Conservation (phyloP, 2,797 vertebrate species). For the Pseudopleuronectes americanus region DNA sequence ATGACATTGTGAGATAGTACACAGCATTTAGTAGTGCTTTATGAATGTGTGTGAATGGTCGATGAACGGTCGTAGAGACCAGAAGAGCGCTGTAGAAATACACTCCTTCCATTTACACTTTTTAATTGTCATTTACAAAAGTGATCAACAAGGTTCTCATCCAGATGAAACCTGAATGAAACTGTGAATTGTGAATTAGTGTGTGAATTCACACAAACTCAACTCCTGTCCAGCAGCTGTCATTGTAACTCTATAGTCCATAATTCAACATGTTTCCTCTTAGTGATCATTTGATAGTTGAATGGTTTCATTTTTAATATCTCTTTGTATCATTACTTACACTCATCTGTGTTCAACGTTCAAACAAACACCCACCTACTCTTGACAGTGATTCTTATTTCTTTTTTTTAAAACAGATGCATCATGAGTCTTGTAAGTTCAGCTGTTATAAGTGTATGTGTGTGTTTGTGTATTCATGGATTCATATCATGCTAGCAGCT, state of each 20-base stretch:
- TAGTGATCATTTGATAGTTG: not conserved
- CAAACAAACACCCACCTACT: conserved; percentile 22
- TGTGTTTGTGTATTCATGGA: not conserved
- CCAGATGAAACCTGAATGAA: not conserved
- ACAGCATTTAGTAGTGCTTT: no score
- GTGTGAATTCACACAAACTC: conserved; percentile 1
- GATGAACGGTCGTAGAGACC: no score
- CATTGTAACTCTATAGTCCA: not conserved
- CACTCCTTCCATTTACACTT: not conserved
- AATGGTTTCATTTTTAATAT: conserved; percentile 23
- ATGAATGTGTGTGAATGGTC: no score
- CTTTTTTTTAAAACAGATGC: conserved; percentile 3
- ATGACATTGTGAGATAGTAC: no score
- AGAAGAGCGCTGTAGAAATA: no score
- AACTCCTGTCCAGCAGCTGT: not conserved
- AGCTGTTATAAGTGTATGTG: conserved; percentile 3
- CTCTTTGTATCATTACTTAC: conserved; percentile 3
- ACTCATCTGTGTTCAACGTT: not conserved
- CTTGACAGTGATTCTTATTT: conserved; percentile 12
- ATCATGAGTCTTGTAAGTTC: conserved; percentile 22
- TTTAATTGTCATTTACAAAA: not conserved
- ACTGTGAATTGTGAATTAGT: not conserved
- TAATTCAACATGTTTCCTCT: conserved; percentile 1
- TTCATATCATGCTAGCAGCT: not conserved
- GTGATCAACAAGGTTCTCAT: not conserved